Percentiles rank a stretch among this genome's conserved stretches.
Evolutionary conservation across 2,113 vertebrate genomes (phyloP).

Genomic region (Myrmecophaga tridactyla): DNA sequence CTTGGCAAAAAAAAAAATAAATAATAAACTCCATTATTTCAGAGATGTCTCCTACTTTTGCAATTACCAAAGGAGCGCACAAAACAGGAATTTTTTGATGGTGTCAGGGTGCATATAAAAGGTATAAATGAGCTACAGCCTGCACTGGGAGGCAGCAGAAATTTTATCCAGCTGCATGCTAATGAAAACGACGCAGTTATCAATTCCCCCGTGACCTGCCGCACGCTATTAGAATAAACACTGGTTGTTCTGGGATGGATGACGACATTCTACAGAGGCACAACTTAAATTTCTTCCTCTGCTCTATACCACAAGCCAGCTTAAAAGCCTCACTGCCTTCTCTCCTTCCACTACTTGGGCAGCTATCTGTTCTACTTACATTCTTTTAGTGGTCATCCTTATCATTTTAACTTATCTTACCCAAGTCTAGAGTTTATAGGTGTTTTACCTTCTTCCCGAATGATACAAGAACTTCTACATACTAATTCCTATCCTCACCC

Average conservation of each 20-base stretch:
- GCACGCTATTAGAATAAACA: fast-evolving
- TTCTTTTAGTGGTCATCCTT: neutral
- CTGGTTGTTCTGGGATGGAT: neutral
- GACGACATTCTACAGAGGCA: fast-evolving
- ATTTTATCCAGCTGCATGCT: neutral
- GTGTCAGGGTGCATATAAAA: neutral
- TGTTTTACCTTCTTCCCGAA: neutral
- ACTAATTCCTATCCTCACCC: neutral
- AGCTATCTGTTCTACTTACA: neutral
- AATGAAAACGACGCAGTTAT: fast-evolving
- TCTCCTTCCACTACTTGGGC: neutral
- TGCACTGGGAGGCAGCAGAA: neutral
- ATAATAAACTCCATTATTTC: slow-evolving; percentile 15
- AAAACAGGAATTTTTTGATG: neutral
- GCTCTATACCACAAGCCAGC: neutral
- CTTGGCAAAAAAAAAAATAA: neutral
- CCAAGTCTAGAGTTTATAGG: neutral
- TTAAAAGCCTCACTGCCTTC: neutral
- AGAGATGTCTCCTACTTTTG: neutral
- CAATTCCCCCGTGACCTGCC: neutral
- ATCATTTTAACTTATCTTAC: neutral
- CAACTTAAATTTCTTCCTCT: neutral
- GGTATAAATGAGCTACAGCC: neutral
- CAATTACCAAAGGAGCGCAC: neutral
- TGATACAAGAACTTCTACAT: neutral